Percentiles rank a stretch among this genome's conserved stretches.
These are phyloP conservation scores for Brenthis ino DNA, from an alignment of 2,888 invertebrate genomes.

Conservation along the genomic window DNA sequence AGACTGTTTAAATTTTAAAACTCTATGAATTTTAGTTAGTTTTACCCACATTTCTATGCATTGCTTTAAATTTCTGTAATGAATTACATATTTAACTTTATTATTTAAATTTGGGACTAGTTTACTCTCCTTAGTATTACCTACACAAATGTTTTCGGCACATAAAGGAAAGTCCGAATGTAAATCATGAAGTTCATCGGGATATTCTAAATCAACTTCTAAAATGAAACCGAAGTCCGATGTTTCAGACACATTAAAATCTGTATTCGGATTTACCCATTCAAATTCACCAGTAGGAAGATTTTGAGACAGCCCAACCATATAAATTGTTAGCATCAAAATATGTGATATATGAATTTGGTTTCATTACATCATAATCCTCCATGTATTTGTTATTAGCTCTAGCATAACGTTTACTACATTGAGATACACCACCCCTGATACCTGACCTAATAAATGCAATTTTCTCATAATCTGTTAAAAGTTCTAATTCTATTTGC, in stretches of 20 bases:
- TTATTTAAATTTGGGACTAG: no score
- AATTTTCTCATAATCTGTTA: slow-evolving; percentile 39
- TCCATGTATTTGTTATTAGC: slow-evolving; percentile 50
- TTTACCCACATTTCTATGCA: no score
- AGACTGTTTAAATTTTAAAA: slow-evolving; percentile 56
- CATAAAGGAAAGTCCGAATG: no score
- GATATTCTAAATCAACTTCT: no score
- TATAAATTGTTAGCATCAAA: slow-evolving; percentile 55
- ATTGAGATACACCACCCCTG: slow-evolving; percentile 41
- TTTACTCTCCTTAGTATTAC: no score
- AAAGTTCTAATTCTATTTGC: slow-evolving; percentile 36
- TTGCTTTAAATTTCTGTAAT: no score
- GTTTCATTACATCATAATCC: slow-evolving; percentile 39
- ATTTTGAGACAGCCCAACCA: slow-evolving; percentile 48
- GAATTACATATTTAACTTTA: no score
- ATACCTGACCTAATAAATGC: slow-evolving; percentile 39
- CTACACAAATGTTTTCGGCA: no score
- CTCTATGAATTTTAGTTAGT: no score
- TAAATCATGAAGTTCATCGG: no score
- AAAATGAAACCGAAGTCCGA: no score
- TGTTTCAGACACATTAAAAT: no score
- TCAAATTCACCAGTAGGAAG: slow-evolving; percentile 46
- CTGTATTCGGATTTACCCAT: slow-evolving; percentile 41
- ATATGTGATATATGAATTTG: slow-evolving; percentile 45
- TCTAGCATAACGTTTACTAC: slow-evolving; percentile 44